Base-by-base conservation (phyloP, 2,797 vertebrate species). In the Tiaroga cobitis region DNA sequence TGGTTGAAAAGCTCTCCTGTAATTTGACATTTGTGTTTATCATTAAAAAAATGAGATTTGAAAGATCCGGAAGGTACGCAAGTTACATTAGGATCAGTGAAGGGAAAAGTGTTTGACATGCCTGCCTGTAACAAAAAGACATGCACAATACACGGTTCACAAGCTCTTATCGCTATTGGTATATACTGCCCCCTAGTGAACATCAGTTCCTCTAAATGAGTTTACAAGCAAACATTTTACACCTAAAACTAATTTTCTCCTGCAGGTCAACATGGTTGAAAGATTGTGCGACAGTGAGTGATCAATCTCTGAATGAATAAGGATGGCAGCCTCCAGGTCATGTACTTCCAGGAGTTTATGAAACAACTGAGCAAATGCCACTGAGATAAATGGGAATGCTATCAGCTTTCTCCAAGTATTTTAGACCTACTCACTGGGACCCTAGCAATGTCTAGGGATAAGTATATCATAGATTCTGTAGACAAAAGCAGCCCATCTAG, bases 101-200 rank as follows among this genome's bases (percentile, higher is more conserved):
- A 46, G 9, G 15, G 26, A 11, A 13, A 70, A 19, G n/a, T 26
- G 49, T 56, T 74, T 84, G 70, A 54, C 2, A 2, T 32, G 29
- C 19, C n/a, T 43, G 5, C 18, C 46, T 46, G 15, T 46, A 24
- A 72, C 15, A 54, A 6, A 82, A 46, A 68, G 6, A 34, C n/a
- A 10, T 24, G 13, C 11, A 46, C n/a, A 32, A 69, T 13, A 41
- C 24, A 41, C 39, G 0, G 21, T 29, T 16, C 37, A 29, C 9
- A 41, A 69, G 32, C 32, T 19, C 46, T 39, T 69, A 26, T 24
- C 21, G 1, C 29, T 81, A 16, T 70, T 39, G 80, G 65, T 81
- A 54, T 26, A 54, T 56, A 70, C 80, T 70, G 65, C 65, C 65
- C 65, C 63, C 80, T 81, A 15, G 80, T 70, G 80, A 65, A 69